Conservation (phyloP, 2,797 vertebrate genomes). For the Muraenolepis orangiensis region DNA sequence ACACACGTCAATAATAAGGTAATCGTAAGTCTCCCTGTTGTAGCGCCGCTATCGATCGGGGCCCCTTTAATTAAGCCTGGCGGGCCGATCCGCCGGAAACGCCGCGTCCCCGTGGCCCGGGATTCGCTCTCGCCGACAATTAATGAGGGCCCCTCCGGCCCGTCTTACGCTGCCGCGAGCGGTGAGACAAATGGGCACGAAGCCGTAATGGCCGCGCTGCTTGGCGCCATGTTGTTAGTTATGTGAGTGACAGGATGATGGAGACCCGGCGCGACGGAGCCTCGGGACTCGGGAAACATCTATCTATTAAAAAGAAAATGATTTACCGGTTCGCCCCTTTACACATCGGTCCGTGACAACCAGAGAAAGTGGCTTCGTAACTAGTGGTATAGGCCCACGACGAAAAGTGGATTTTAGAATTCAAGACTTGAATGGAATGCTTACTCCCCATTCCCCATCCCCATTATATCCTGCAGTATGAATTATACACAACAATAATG, state of each 20-base stretch:
- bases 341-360: background rate
- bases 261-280: background rate
- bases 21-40: too few species aligned
- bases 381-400: background rate
- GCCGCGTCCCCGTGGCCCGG: conserved; percentile 4
- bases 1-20: too few species aligned
- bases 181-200: conserved; percentile 45
- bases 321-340: background rate
- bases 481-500: too few species aligned
- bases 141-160: conserved; percentile 50
- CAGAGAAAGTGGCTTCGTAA: background rate
- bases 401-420: background rate
- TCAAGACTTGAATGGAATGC: too few species aligned
- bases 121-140: conserved; percentile 15
- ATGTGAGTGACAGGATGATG: conserved; percentile 46
- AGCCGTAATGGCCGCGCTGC: conserved; percentile 30
- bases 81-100: too few species aligned
- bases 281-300: background rate
- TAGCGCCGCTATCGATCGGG: too few species aligned
- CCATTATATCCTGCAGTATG: too few species aligned
- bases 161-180: too few species aligned
- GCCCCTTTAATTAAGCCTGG: too few species aligned
- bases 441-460: too few species aligned
- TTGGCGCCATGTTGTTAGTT: conserved; percentile 1
- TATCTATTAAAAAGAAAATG: background rate